A percentile compares a stretch with the other conserved stretches of the same genome.
Conservation (phyloP, 1,140 invertebrate species). For the Piezodorus guildinii region DNA sequence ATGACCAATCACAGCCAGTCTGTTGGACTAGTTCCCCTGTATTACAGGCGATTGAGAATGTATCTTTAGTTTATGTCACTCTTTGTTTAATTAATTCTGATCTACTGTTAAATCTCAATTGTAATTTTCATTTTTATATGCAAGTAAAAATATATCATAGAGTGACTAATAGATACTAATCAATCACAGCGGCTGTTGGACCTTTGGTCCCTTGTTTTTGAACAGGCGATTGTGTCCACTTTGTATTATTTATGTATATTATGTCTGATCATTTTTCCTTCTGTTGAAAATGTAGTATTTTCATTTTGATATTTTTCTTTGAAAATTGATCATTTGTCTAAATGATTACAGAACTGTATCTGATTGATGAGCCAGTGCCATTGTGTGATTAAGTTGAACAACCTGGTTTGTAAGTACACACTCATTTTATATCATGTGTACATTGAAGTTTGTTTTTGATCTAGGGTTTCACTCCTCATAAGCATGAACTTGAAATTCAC, state of each 20-base stretch:
- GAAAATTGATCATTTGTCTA: slow-evolving; percentile 7
- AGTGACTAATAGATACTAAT: not conserved
- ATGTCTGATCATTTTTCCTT: not conserved
- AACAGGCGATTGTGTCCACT: slow-evolving; percentile 15
- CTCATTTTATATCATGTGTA: slow-evolving; percentile 3
- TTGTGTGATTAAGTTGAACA: slow-evolving; percentile 12
- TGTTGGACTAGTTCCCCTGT: slow-evolving; percentile 17
- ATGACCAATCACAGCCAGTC: slow-evolving; percentile 13
- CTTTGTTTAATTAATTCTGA: not conserved
- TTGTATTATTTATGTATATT: not conserved
- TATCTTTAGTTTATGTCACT: not conserved
- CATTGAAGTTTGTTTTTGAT: not conserved
- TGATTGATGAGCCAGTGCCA: not conserved
- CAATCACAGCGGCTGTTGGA: slow-evolving; percentile 16
- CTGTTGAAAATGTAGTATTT: slow-evolving; percentile 1
- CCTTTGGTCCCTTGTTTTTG: slow-evolving; percentile 11
- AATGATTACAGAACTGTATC: slow-evolving; percentile 8
- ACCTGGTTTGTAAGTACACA: slow-evolving; percentile 13
- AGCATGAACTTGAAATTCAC: slow-evolving; percentile 3
- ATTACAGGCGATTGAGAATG: not conserved
- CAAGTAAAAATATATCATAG: not conserved
- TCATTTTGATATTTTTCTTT: not conserved
- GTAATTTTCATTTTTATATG: not conserved
- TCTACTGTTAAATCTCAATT: not conserved
- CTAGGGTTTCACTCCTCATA: not conserved